Evolutionary conservation across 2,888 invertebrate genomes (phyloP).

Genomic region (Lasioglossum lativentre): DNA sequence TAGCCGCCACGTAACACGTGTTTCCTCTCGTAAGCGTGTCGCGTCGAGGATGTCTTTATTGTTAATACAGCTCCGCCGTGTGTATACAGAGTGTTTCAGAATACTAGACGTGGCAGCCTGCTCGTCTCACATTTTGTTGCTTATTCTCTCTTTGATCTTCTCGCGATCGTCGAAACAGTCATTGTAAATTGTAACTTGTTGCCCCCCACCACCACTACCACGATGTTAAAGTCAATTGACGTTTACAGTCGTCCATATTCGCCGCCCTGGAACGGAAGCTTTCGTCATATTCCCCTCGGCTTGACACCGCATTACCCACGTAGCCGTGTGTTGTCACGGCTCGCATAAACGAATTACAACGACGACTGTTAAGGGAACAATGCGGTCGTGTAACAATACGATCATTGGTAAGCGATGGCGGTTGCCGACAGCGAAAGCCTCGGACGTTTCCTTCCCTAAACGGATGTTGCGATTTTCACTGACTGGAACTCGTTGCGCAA

Average conservation of each 20-base stretch:
- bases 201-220: fast-evolving
- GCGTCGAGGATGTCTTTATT: conserved; percentile 30
- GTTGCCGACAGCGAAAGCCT: conserved; percentile 44
- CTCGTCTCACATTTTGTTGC: background rate
- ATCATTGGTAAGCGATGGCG: conserved; percentile 38
- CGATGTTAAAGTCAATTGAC: background rate
- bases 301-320: conserved; percentile 19
- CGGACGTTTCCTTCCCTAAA: conserved; percentile 41
- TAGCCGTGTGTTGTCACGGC: conserved; percentile 20
- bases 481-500: conserved; percentile 27
- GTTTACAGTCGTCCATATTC: background rate
- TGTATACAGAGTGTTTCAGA: background rate
- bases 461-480: conserved; percentile 40
- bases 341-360: conserved; percentile 41
- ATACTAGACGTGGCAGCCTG: conserved; percentile 2
- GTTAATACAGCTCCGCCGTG: conserved; percentile 28
- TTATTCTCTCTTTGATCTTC: background rate
- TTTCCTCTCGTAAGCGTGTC: conserved; percentile 44
- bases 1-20: conserved; percentile 40
- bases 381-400: conserved; percentile 35
- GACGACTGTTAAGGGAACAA: conserved; percentile 45
- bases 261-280: conserved; percentile 4
- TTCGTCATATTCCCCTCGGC: conserved; percentile 17
- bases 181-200: background rate
- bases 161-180: background rate